Base-by-base conservation (phyloP, 2,113 vertebrate genomes). In the Smithornis capensis region DNA sequence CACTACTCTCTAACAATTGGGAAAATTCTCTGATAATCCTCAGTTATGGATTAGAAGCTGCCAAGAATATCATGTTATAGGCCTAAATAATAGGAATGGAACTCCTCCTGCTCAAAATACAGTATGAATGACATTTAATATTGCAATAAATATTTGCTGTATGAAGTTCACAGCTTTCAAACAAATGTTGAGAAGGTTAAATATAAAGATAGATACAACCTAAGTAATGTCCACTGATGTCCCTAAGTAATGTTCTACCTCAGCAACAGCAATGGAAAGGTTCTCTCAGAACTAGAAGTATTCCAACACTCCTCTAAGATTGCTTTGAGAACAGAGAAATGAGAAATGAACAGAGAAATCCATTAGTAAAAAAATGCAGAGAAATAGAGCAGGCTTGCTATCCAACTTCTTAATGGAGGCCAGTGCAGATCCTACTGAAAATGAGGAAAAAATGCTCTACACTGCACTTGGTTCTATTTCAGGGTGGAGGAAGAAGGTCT, bases 301-400 rank as follows among this genome's bases (percentile, higher is more conserved):
- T n/a, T 42, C 24, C 1, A 63, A 79, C 42, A 65, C 76, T 65
- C 56, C 23, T 68, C 9, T 53, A 59, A 80, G 19, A 49, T 33
- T 37, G 47, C 28, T 37, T 50, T 56, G 33, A n/a, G n/a, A n/a
- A n/a, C n/a, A n/a, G n/a, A n/a, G n/a, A n/a, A n/a, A n/a, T n/a
- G n/a, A n/a, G n/a, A n/a, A n/a, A 35, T 13, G 21, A 77, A n/a
- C 29, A 86, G 5, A 79, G 13, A 80, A 67, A 89, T 27, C 33
- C 44, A 35, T 11, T 29, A 67, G 88, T 53, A n/a, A 73, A 68
- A 69, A 88, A 38, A 0, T 1, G 3, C 18, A 33, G 0, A 45
- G 21, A n/a, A 53, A 75, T 19, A 68, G 35, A 70, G 35, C 0
- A 1, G 14, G 24, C 73, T 91, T 56, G 33, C 40, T 55, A 37